Conservation (phyloP, 2,888 invertebrate species). For the Notodonta ziczac region DNA sequence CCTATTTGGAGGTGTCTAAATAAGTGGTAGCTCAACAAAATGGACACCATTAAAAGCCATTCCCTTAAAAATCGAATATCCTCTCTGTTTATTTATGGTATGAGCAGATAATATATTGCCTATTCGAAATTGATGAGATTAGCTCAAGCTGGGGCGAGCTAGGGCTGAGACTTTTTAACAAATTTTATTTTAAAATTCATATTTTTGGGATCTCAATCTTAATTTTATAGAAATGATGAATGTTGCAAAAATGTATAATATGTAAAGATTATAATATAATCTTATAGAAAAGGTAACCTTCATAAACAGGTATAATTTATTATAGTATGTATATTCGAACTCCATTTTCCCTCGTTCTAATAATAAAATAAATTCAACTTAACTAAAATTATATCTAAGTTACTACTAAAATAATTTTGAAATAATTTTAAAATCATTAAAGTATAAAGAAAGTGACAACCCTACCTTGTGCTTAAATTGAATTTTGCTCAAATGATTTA, state of each 20-base stretch:
- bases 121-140: constrained; percentile 22
- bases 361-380: no score
- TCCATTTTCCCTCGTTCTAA: no score
- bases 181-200: neutral
- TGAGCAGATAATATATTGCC: constrained; percentile 16
- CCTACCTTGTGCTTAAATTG: constrained; percentile 15
- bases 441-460: neutral
- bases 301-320: no score
- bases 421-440: no score
- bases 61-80: neutral
- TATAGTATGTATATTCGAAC: no score
- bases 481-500: constrained; percentile 24
- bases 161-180: neutral
- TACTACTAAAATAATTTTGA: no score
- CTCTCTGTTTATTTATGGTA: constrained; percentile 14
- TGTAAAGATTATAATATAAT: no score
- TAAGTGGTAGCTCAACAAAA: neutral
- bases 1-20: no score
- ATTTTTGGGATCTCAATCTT: neutral
- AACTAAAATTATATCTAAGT: no score
- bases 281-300: no score
- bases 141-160: constrained; percentile 7
- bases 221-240: no score
- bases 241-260: no score
- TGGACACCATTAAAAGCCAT: neutral